Evolutionary conservation across 2,797 vertebrate species (phyloP).

Genomic region (Sandelia bainsii): DNA sequence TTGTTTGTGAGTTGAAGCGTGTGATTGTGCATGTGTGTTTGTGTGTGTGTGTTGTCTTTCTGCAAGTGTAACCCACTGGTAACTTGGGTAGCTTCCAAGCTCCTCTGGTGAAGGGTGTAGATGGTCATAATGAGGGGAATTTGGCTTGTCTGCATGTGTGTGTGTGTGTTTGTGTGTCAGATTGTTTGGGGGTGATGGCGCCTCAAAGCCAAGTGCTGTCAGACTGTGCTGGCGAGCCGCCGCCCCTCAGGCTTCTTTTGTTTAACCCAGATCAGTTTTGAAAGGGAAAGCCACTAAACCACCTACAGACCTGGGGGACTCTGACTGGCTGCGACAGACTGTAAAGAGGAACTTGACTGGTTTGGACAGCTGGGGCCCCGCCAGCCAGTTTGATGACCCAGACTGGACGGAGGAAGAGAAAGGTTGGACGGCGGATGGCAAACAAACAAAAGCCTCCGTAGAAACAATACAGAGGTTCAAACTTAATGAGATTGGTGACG

Average conservation of each 20-base stretch:
- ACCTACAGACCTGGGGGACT: slow-evolving; percentile 41
- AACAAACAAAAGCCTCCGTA: slow-evolving; percentile 36
- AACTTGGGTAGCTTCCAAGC: slow-evolving; percentile 62
- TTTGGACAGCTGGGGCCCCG: slow-evolving; percentile 63
- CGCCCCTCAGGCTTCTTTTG: slow-evolving; percentile 64
- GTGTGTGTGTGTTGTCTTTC: slow-evolving; percentile 31
- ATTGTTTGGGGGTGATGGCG: slow-evolving; percentile 42
- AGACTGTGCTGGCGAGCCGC: slow-evolving; percentile 52
- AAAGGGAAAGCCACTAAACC: slow-evolving; percentile 48
- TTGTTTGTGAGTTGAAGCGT: slow-evolving; percentile 12
- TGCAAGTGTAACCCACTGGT: slow-evolving; percentile 56
- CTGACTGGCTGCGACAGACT: slow-evolving; percentile 68
- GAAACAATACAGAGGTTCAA: slow-evolving; percentile 24
- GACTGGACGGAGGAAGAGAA: slow-evolving; percentile 33
- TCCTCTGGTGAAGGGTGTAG: slow-evolving; percentile 55
- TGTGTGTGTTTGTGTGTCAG: slow-evolving; percentile 26
- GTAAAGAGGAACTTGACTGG: slow-evolving; percentile 69
- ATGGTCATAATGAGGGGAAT: slow-evolving; percentile 59
- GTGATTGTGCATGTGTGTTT: slow-evolving; percentile 29
- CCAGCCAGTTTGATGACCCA: slow-evolving; percentile 64
- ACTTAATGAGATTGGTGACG: too few relatives aligned
- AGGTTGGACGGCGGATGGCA: slow-evolving; percentile 29
- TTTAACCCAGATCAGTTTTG: slow-evolving; percentile 67
- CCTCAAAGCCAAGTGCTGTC: slow-evolving; percentile 59
- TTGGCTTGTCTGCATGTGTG: slow-evolving; percentile 26